phyloP scores from a whole-genome alignment of 2,113 vertebrate genomes.

The Chrysemys picta region DNA sequence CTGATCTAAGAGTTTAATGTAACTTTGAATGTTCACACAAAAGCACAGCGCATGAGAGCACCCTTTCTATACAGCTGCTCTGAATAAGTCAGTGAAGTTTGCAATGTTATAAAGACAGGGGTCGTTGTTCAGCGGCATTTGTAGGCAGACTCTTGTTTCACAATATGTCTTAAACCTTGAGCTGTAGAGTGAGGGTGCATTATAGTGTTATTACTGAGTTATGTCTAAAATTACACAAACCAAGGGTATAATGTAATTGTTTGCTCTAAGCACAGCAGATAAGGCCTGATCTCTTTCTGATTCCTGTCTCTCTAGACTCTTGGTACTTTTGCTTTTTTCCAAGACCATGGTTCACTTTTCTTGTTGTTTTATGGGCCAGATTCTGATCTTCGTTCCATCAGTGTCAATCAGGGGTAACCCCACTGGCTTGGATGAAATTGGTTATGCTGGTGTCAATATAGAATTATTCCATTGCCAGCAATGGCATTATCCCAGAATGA shows the following conservation, averaged over 20 bases:
- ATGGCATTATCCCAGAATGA: not conserved
- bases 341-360: not conserved
- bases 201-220: not conserved
- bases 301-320: not conserved
- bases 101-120: not conserved
- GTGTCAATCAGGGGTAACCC: not conserved
- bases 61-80: not conserved
- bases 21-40: constrained; percentile 49
- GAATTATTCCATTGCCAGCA: not conserved
- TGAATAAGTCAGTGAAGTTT: not conserved
- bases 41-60: constrained; percentile 1
- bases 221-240: not conserved
- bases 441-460: not conserved
- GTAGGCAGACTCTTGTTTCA: not conserved
- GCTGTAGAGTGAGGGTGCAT: not conserved
- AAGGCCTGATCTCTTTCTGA: not conserved
- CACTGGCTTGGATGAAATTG: not conserved
- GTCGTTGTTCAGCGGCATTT: not conserved
- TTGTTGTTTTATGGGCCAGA: not conserved
- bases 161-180: not conserved
- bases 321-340: not conserved
- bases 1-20: constrained; percentile 73
- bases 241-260: not conserved
- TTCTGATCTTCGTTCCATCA: not conserved
- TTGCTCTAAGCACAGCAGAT: not conserved